Base-by-base conservation (phyloP, 1,140 invertebrate genomes). In the Brachionus asplanchnoidis region DNA sequence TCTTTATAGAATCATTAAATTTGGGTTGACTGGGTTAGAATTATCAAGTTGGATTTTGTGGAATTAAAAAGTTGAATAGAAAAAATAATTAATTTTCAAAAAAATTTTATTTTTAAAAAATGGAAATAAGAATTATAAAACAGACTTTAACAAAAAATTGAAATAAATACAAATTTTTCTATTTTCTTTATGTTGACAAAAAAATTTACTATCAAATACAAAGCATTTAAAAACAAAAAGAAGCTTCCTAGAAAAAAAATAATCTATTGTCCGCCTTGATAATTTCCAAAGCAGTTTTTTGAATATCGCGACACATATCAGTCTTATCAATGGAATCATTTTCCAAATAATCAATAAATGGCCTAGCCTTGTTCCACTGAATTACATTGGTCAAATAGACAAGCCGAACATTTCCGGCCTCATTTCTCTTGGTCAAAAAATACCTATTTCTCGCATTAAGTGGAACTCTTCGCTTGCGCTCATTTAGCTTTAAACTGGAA, bases 281-380 rank as follows among this genome's bases (percentile, higher is more conserved):
- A 12, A 82, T 68, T 82, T 82, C 28, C 5, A 3, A n/a, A 6
- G 60, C 79, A 46, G 79, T 82, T 23, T 82, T 68, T 60, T 68
- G 56, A 60, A 82, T 46, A 42, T 82, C 60, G 40, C 36, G 40
- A 36, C 79, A 82, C 23, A 82, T 42, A 20, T 82, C 66, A 14
- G 79, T 65, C 26, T 82, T 82, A 65, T 65, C 79, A 7, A 65
- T 65, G 12, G 79, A 60, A 20, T 65, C 79, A 36, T 82, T 44
- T 65, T 82, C 79, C n/a, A 82, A 26, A 82, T 65, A 82, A 44
- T 82, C 79, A 8, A 82, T 82, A 82, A 82, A 82, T 28, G 79
- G 32, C 40, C 79, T 60, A 42, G 79, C 65, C 40, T 82, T 68
- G 17, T 44, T 68, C 79, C 79, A 82, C 12, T 60, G 53, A 68